Evolutionary conservation across 2,888 invertebrate species (phyloP).

Genomic region (Camponotus fellah): DNA sequence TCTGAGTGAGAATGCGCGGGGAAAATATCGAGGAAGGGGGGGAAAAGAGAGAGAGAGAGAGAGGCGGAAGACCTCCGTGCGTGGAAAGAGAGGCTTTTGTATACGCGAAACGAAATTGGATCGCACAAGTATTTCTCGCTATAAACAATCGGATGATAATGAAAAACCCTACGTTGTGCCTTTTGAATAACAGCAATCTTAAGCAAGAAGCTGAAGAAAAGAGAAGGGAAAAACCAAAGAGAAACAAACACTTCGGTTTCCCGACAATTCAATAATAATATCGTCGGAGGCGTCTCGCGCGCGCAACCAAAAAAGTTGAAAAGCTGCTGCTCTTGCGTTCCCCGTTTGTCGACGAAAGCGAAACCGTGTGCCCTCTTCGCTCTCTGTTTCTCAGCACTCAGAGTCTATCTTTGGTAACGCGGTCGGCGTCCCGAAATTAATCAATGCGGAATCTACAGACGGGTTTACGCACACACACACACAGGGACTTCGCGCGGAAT

Average conservation of each 20-base stretch:
- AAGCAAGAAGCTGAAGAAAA: slow-evolving; percentile 5
- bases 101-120: background rate
- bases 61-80: background rate
- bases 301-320: background rate
- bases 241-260: slow-evolving; percentile 38
- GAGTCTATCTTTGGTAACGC: slow-evolving; percentile 40
- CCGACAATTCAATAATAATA: background rate
- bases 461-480: slow-evolving; percentile 71
- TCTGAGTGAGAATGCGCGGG: background rate
- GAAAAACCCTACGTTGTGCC: slow-evolving; percentile 52
- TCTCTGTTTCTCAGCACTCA: slow-evolving; percentile 29
- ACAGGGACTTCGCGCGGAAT: slow-evolving; percentile 62
- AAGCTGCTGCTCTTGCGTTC: slow-evolving; percentile 23
- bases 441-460: slow-evolving; percentile 53
- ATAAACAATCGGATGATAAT: slow-evolving; percentile 21
- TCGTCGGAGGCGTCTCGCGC: slow-evolving; percentile 16
- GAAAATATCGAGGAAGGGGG: background rate
- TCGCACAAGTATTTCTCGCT: slow-evolving; percentile 21
- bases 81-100: background rate
- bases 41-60: background rate
- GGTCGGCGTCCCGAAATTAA: slow-evolving; percentile 25
- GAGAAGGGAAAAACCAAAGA: background rate
- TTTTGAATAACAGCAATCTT: slow-evolving; percentile 49
- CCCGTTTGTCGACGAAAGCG: slow-evolving; percentile 7
- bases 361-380: slow-evolving; percentile 21